Evolutionary conservation across 2,113 vertebrate species (phyloP).

Genomic region (Phalacrocorax brasilianus): DNA sequence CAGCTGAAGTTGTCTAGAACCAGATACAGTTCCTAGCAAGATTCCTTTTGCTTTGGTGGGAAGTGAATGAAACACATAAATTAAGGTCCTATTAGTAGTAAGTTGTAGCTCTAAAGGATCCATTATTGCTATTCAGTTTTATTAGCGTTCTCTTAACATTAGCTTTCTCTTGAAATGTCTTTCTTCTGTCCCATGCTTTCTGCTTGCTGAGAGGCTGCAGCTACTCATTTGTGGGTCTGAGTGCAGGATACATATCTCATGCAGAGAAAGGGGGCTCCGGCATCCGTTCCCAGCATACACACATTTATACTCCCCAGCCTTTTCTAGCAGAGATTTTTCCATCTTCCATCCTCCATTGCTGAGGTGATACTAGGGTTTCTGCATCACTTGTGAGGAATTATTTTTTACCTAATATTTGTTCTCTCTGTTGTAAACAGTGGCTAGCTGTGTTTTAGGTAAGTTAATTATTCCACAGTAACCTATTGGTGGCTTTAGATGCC

Average conservation of each 20-base stretch:
- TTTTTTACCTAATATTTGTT: not conserved
- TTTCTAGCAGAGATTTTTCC: not conserved
- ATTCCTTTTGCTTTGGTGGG: not conserved
- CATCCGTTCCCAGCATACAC: not conserved
- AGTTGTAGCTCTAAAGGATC: not conserved
- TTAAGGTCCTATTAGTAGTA: not conserved
- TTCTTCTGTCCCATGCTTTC: not conserved
- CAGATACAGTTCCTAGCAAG: not conserved
- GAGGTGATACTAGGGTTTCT: not conserved
- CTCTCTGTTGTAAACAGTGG: not conserved
- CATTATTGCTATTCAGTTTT: not conserved
- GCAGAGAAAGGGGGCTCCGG: rapidly evolving
- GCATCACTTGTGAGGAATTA: not conserved
- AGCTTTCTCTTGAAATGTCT: not conserved
- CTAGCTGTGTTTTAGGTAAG: not conserved
- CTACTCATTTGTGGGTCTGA: not conserved
- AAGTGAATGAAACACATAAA: not conserved
- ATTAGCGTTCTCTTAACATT: not conserved
- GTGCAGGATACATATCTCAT: not conserved
- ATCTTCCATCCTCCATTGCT: not conserved
- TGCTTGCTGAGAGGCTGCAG: not conserved
- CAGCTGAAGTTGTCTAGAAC: not conserved
- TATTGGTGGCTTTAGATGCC: not conserved
- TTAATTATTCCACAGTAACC: not conserved
- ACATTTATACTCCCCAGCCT: not conserved